Evolutionary conservation across 2,113 vertebrate species (phyloP), one percentile per base, ranked within the genome.

Genomic region (Pungitius pungitius): DNA sequence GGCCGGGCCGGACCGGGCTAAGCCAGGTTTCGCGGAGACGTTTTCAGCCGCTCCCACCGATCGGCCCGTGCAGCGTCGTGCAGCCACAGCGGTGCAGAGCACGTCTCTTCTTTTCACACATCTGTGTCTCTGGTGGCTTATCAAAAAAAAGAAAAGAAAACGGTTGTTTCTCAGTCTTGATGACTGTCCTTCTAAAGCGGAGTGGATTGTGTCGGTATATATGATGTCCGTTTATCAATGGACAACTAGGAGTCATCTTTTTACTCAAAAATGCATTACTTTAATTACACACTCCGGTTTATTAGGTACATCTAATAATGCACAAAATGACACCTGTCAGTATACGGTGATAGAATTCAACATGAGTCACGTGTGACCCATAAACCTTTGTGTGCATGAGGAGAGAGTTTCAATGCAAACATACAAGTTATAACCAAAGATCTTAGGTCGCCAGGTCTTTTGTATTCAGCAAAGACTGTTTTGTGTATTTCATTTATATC

Each of bases 21-120:
- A 70, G 78, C 64, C 75, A 80, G 64, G 60, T 75, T 49, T 65
- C 77, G 43, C 66, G 33, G 69, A 78, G 62, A 79, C 83, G 54
- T 69, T 68, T 52, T 43, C 69, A 64, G 66, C 26, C 2, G 15
- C 56, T 45, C 27, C 69, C 30, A 20, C 54, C 65, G 65, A 54
- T 17, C 10, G 35, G 20, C 6, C 6, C 12, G 42, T 43, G 49
- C 67, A 6, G 14, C 24, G 43, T 39, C 33, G 40, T 42, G 47
- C 70, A 55, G 57, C 68, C 49, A n/a, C 47, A 49, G 20, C 8
- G 12, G 12, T 35, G 65, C 26, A 42, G 54, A 6, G 35, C 43
- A 35, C 33, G 6, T 30, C 30, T 30, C 30, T 30, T 30, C 30
- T 35, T 35, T 35, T 35, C 33, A 35, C 33, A 35, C 33, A 20